Evolutionary conservation across 2,113 vertebrate species (phyloP).

Genomic region (Rhineura floridana): DNA sequence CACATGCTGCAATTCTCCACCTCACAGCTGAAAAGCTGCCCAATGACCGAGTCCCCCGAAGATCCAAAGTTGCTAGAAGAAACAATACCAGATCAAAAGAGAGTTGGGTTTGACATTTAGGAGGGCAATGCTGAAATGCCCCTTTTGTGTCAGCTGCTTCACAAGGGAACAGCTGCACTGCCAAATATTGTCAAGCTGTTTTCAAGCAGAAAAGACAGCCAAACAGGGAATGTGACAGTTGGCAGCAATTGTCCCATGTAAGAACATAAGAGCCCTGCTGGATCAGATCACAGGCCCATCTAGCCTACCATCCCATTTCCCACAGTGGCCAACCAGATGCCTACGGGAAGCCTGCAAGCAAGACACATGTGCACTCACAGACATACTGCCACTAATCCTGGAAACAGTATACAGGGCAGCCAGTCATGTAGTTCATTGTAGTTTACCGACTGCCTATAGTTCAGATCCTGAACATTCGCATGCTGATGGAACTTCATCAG

Average conservation of each 20-base stretch:
- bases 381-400: no score
- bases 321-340: no score
- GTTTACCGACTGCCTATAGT: not conserved
- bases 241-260: not conserved
- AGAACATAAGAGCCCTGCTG: not conserved
- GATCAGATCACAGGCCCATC: no score
- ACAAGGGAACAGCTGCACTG: not conserved
- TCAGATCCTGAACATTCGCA: not conserved
- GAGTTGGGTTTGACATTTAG: not conserved
- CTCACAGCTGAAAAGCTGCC: constrained; percentile 94
- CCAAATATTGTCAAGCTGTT: not conserved
- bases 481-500: not conserved
- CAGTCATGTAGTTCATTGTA: no score
- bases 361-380: no score
- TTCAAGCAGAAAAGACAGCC: not conserved
- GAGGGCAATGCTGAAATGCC: not conserved
- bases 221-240: not conserved
- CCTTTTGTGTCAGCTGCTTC: not conserved
- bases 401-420: no score
- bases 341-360: no score
- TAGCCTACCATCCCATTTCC: no score
- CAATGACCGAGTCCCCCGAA: constrained; percentile 88
- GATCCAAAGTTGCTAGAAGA: constrained; percentile 83
- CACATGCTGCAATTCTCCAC: constrained; percentile 98
- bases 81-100: not conserved